These are phyloP conservation scores for Macrostomum lignano DNA, from an alignment of 1,140 invertebrate species.

Conservation along the genomic window DNA sequence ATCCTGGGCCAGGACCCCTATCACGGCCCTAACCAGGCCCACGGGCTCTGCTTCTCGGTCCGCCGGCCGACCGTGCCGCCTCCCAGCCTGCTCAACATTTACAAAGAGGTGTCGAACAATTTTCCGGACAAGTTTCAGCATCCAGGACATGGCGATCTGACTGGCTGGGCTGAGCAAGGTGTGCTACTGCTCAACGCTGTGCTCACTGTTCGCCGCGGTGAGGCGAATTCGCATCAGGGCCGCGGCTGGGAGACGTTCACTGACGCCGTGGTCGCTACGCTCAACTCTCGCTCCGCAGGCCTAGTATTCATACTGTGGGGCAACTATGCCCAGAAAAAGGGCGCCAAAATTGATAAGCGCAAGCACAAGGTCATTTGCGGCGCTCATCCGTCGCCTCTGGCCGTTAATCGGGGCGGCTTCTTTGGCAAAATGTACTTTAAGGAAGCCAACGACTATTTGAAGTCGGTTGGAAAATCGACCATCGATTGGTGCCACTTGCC, in stretches of 20 bases:
- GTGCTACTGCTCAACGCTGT: conserved; percentile 39
- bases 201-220: conserved; percentile 33
- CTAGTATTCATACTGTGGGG: conserved; percentile 43
- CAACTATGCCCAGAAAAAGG: conserved; percentile 39
- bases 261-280: conserved; percentile 35
- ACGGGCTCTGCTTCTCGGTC: conserved; percentile 41
- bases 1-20: conserved; percentile 39
- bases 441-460: conserved; percentile 33
- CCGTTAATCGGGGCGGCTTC: conserved; percentile 36
- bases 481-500: no score
- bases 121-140: conserved; percentile 31
- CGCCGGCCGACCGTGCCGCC: conserved; percentile 33
- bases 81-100: conserved; percentile 40
- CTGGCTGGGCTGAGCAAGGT: conserved; percentile 39
- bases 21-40: conserved; percentile 36
- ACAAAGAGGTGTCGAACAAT: conserved; percentile 35
- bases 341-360: conserved; percentile 32
- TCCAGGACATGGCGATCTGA: conserved; percentile 35
- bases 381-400: conserved; percentile 40
- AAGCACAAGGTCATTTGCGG: conserved; percentile 34
- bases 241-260: conserved; percentile 38
- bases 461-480: conserved; percentile 28
- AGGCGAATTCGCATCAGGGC: conserved; percentile 38
- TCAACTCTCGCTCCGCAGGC: conserved; percentile 11
- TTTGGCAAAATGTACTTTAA: conserved; percentile 40